phyloP scores from a whole-genome alignment of 2,113 vertebrate genomes.

The Orthonyx spaldingii region DNA sequence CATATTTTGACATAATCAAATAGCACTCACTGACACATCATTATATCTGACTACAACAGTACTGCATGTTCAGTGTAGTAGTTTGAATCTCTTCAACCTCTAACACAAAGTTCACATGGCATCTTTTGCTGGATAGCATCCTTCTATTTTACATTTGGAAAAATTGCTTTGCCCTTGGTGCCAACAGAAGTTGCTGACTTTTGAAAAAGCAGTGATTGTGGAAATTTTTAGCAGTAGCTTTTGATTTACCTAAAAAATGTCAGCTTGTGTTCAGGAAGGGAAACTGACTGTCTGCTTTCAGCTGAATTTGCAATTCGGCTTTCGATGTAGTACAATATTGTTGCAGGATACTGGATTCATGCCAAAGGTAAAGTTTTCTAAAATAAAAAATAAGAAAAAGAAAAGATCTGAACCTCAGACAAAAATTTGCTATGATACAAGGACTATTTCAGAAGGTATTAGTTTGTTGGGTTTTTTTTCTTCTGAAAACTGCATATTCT shows the following conservation, averaged over 20 bases:
- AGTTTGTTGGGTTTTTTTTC: neutral
- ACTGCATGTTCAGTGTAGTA: neutral
- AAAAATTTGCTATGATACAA: neutral
- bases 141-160: neutral
- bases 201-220: neutral
- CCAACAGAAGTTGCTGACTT: neutral
- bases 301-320: neutral
- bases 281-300: neutral
- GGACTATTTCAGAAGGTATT: neutral
- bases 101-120: neutral
- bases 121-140: neutral
- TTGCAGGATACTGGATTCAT: neutral
- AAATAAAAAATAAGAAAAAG: neutral
- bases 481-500: neutral
- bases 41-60: neutral
- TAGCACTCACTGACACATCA: neutral
- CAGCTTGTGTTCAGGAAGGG: neutral
- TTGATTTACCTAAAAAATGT: neutral
- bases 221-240: neutral
- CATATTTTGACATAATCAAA: neutral
- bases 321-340: neutral
- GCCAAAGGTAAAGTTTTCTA: neutral
- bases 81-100: neutral
- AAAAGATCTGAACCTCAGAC: neutral
- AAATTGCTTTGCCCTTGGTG: neutral